Percentiles rank a stretch among this genome's conserved stretches.
Evolutionary conservation across 30 jellyfish, hydroid and myxozoan genomes (phyloP).

Genomic region (Turritopsis dohrnii): DNA sequence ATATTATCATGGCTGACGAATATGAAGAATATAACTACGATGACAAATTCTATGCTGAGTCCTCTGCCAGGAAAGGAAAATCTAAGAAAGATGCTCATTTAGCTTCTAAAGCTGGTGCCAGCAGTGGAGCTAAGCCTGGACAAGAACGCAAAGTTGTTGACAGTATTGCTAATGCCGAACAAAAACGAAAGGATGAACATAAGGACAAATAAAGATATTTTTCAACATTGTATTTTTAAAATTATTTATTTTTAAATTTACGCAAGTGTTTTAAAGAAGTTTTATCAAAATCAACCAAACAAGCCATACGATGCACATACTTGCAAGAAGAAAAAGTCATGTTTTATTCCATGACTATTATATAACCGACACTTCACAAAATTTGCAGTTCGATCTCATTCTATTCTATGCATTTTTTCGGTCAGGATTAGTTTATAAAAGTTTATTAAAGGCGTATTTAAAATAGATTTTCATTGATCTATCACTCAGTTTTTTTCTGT

Average conservation of each 20-base stretch:
- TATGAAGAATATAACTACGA: constrained; percentile 85
- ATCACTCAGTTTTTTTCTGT: neutral
- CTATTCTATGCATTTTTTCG: too few species aligned
- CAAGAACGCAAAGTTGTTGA: constrained; percentile 86
- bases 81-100: constrained; percentile 80
- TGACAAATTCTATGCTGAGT: constrained; percentile 78
- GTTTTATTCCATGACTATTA: neutral
- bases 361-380: too few species aligned
- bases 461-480: neutral
- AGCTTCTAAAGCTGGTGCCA: constrained; percentile 57
- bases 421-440: neutral
- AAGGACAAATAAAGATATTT: constrained; percentile 18
- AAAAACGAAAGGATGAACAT: constrained; percentile 66
- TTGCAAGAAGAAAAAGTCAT: neutral
- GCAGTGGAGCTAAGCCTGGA: constrained; percentile 84
- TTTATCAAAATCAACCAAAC: neutral
- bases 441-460: neutral
- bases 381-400: neutral
- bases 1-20: constrained; percentile 35
- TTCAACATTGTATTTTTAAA: neutral
- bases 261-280: neutral
- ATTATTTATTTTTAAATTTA: too few species aligned
- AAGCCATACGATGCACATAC: neutral
- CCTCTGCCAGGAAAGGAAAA: constrained; percentile 79
- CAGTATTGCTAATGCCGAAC: constrained; percentile 82